Conservation (phyloP, 2,888 invertebrate species). For the Ectemnius continuus region DNA sequence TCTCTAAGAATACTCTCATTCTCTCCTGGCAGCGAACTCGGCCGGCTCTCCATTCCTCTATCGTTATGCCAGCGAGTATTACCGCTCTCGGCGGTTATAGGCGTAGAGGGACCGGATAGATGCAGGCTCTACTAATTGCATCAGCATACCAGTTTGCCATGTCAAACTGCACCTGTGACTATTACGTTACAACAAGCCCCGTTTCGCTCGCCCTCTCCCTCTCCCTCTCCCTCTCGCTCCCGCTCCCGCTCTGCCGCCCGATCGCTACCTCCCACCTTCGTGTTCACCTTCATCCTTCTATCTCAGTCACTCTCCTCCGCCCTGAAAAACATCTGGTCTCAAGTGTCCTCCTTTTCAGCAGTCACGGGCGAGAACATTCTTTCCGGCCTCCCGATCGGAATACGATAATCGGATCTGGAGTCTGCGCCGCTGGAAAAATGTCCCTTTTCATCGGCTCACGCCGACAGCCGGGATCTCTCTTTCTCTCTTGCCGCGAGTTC, state of each 20-base stretch:
- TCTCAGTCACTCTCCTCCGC: too few relatives aligned
- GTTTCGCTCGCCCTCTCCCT: constrained; percentile 18
- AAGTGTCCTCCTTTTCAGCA: neutral
- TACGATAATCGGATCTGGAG: constrained; percentile 12
- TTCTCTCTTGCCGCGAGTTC: neutral
- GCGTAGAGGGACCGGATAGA: constrained; percentile 55
- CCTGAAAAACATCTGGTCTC: too few relatives aligned
- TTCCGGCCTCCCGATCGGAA: too few relatives aligned
- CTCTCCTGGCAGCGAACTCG: constrained; percentile 19
- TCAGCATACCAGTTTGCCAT: constrained; percentile 72
- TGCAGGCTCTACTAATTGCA: constrained; percentile 70
- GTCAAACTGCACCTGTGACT: constrained; percentile 72
- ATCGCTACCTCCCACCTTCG: too few relatives aligned
- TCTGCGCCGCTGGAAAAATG: constrained; percentile 3
- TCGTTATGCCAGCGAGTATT: constrained; percentile 31
- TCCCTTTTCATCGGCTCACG: too few relatives aligned
- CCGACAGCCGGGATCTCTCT: too few relatives aligned
- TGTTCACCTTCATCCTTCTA: too few relatives aligned
- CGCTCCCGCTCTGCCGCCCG: neutral
- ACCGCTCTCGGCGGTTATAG: constrained; percentile 33
- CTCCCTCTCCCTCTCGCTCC: constrained; percentile 15
- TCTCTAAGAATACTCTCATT: constrained; percentile 28
- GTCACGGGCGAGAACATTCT: neutral
- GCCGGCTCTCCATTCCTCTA: constrained; percentile 21
- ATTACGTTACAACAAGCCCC: constrained; percentile 46